Evolutionary conservation across 2,888 invertebrate genomes (phyloP), one percentile per base, ranked within the genome.

Genomic region (Sminthurinus aureus): DNA sequence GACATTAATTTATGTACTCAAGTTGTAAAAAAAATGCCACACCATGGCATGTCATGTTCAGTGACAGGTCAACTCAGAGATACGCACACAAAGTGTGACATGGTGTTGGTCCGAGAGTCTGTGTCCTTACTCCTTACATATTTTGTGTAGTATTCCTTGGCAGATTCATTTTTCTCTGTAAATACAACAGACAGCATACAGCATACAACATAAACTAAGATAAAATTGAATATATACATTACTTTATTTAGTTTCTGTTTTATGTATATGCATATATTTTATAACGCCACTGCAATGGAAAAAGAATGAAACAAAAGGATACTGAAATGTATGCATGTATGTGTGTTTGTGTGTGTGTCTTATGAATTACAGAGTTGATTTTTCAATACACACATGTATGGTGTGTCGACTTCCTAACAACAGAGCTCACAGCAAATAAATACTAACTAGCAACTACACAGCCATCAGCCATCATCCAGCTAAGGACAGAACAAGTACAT

Each of bases 341-440:
- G 58, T 58, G 2, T 2, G 18, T 58, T 58, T 58, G 9, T 58
- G 9, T 58, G 22, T 22, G 71, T 71, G 71, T 71, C 71, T 71
- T 26, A 71, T 71, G 71, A 71, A 24, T 71, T 71, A 71, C 71
- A 26, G 26, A 71, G 71, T 71, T 13, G 71, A 71, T 24, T 69
- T 69, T 20, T n/a, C 64, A 64, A 64, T n/a, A 64, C 69, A 69
- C 9, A 64, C 64, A 64, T n/a, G n/a, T 69, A n/a, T 58, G 58
- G 58, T 58, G 15, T 58, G 15, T 58, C 3, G 38, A 38, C 38
- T 38, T 38, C 38, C 38, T 38, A 38, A 38, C 38, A 38, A 6
- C 38, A 4, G 3, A 38, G 38, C 38, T 38, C 38, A 38, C 38
- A 38, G 38, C 38, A 38, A 38, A 38, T 38, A 38, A 38, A 38